These are phyloP conservation scores for human DNA, from an alignment of 2,113 vertebrate species.

Conservation along the genomic window DNA sequence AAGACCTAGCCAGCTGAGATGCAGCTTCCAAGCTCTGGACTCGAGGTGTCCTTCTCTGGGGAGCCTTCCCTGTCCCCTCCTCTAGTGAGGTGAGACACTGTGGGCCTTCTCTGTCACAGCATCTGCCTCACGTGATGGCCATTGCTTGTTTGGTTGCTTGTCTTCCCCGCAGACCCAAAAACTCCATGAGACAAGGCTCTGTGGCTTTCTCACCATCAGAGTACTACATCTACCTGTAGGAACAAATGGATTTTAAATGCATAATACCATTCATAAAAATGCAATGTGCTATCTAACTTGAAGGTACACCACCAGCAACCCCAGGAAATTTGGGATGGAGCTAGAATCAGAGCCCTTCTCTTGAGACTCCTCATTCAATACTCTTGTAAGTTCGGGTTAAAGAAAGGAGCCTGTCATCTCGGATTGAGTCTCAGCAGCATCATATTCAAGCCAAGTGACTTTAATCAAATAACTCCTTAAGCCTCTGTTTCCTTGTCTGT, in stretches of 20 bases:
- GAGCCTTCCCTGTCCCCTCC: neutral
- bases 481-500: neutral
- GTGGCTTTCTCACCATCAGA: neutral
- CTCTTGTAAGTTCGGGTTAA: neutral
- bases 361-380: fast-evolving
- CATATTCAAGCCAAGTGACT: neutral
- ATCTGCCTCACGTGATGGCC: fast-evolving
- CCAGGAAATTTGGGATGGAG: neutral
- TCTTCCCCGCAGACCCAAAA: neutral
- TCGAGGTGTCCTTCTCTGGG: neutral
- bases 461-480: neutral
- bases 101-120: fast-evolving
- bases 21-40: neutral
- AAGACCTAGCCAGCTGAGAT: neutral
- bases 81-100: fast-evolving
- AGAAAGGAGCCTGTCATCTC: fast-evolving
- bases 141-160: fast-evolving
- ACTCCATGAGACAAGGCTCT: fast-evolving
- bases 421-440: neutral
- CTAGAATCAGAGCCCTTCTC: neutral
- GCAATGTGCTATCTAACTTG: too few relatives aligned
- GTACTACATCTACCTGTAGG: neutral
- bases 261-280: neutral
- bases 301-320: neutral
- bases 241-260: neutral